Evolutionary conservation across 2,797 vertebrate species (phyloP), one percentile per base, ranked within the genome.

Genomic region (Chelonia mydas): DNA sequence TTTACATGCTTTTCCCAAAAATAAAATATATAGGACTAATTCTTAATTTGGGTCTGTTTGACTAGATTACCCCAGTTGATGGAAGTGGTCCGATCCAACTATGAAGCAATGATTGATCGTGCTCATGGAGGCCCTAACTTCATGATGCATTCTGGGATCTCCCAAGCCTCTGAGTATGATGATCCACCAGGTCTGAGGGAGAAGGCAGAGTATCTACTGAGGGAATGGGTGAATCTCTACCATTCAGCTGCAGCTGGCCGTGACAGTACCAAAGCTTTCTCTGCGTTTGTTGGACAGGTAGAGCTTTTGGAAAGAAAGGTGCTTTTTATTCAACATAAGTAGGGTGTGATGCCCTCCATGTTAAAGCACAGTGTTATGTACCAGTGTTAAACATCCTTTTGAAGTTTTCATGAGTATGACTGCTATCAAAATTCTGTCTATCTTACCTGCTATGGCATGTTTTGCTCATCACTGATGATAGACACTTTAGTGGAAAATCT

Each of bases 121-220:
- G 99, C 99, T 94, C 99, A 99, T 0, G 99, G 99, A 28, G 99
- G 99, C 88, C 99, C 99, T 57, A 99, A 99, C 98, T 99, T 99
- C 97, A 99, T 99, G 99, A 99, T 99, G 99, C 99, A 99, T 97
- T 99, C 99, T 96, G 99, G 99, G 94, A 99, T 99, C 89, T 99
- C 99, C 31, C 99, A 99, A 97, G 99, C 99, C 8, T 99, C 99
- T 4, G 99, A 99, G 95, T 99, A 99, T 1, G 99, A 99, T 86
- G 99, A 99, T 95, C 99, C 99, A 2, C 99, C 99, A 6, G 99
- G 99, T 93, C 98, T 99, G 97, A 98, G 99, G 95, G 99, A 99
- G 98, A 99, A 99, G 97, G 99, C 99, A 1, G 99, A 99, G 92
- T 99, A 99, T 95, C 98, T 99, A 84, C 98, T 99, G 97, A 99